These are phyloP conservation scores for Mimas tiliae DNA, from an alignment of 2,888 invertebrate species.

Conservation along the genomic window DNA sequence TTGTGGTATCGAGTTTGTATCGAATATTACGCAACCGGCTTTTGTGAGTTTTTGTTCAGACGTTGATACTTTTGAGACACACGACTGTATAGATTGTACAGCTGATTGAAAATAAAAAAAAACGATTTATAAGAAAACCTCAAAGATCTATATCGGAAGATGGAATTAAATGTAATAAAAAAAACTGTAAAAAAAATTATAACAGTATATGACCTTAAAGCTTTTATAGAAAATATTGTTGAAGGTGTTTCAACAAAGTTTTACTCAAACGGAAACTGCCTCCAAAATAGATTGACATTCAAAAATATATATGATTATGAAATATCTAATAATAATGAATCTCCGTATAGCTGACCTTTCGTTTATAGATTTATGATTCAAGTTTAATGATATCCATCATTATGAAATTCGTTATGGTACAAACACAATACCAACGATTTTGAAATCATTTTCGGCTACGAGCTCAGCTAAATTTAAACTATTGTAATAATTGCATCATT, in stretches of 20 bases:
- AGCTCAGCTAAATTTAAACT: not conserved
- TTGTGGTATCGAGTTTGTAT: conserved; percentile 45
- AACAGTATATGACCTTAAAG: too few relatives aligned
- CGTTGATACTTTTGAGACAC: conserved; percentile 37
- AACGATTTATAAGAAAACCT: too few relatives aligned
- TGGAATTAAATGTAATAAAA: not conserved
- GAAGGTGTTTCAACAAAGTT: conserved; percentile 1
- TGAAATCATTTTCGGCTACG: not conserved
- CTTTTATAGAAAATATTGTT: not conserved
- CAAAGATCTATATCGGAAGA: not conserved
- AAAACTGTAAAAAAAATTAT: not conserved
- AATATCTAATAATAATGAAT: conserved; percentile 18
- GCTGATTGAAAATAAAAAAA: not conserved
- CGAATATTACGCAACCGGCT: conserved; percentile 49
- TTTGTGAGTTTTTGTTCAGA: conserved; percentile 44
- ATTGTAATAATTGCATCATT: not conserved
- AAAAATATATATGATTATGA: conserved; percentile 24
- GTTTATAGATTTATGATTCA: conserved; percentile 13
- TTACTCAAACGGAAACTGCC: conserved; percentile 9
- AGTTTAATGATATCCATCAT: conserved; percentile 20
- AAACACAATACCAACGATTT: not conserved
- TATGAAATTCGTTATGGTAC: not conserved
- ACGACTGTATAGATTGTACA: conserved; percentile 29
- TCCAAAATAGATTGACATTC: conserved; percentile 25
- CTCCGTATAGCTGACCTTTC: conserved; percentile 26